Percentiles rank a stretch among this genome's conserved stretches.
These are phyloP conservation scores for Amphilophus citrinellus DNA, from an alignment of 2,113 vertebrate species.

Conservation along the genomic window DNA sequence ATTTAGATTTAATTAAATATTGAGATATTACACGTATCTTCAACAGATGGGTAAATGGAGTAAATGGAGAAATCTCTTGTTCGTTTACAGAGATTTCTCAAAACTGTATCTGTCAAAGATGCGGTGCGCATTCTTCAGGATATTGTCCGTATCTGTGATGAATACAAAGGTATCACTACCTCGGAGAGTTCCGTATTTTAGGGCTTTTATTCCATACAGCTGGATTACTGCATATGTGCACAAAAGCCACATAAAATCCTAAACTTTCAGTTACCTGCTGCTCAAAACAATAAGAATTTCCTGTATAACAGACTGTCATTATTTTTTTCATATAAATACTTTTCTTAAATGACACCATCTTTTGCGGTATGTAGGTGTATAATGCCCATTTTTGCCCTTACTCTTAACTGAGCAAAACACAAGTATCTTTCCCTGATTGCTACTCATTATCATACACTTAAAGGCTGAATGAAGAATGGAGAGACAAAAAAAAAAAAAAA, in stretches of 20 bases:
- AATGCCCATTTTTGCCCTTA: conserved; percentile 22
- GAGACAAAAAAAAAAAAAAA: conserved; percentile 3
- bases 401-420: conserved; percentile 37
- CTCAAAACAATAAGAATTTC: conserved; percentile 24
- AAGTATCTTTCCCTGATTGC: conserved; percentile 64
- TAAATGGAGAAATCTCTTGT: too few species aligned
- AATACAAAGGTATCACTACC: too few species aligned
- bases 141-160: too few species aligned
- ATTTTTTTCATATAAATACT: conserved; percentile 20
- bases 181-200: too few species aligned
- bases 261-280: conserved; percentile 12
- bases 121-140: too few species aligned
- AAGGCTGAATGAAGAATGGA: conserved; percentile 44
- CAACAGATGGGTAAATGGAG: too few species aligned
- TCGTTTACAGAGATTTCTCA: too few species aligned
- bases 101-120: too few species aligned
- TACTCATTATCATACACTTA: conserved; percentile 69
- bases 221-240: conserved; percentile 17
- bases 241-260: background rate
- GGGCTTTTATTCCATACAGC: background rate
- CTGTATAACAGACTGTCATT: background rate
- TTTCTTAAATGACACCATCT: background rate
- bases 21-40: too few species aligned
- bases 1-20: too few species aligned
- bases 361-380: conserved; percentile 28